Percentiles rank a stretch among this genome's conserved stretches.
phyloP scores from a whole-genome alignment of 1,140 invertebrate genomes.

The Drosophila lacertosa region DNA sequence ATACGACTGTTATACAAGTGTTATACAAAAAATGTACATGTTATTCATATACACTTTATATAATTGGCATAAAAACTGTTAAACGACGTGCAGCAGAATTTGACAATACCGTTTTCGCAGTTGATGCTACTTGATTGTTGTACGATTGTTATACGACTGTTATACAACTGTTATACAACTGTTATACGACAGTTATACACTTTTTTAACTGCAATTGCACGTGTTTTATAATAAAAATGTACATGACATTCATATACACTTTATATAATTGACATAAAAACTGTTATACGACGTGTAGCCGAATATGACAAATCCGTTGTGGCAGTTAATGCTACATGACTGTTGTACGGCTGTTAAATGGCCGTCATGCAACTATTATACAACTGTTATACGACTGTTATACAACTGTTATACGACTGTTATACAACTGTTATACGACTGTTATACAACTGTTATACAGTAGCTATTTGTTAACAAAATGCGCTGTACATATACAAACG shows the following conservation, averaged over 20 bases:
- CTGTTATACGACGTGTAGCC: background rate
- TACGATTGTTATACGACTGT: background rate
- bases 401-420: constrained; percentile 1
- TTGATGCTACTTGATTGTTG: too few relatives aligned
- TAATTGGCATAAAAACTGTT: too few relatives aligned
- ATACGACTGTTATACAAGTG: constrained; percentile 15
- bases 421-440: constrained; percentile 12
- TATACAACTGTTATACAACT: background rate
- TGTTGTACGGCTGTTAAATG: constrained; percentile 7
- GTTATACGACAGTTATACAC: background rate
- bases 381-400: background rate
- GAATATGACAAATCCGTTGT: too few relatives aligned
- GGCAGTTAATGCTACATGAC: background rate
- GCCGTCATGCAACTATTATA: background rate
- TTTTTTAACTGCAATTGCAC: too few relatives aligned
- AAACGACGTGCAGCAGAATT: too few relatives aligned
- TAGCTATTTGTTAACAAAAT: background rate
- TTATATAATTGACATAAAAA: background rate
- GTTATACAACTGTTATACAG: constrained; percentile 12
- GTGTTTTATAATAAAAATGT: too few relatives aligned
- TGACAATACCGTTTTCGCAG: too few relatives aligned
- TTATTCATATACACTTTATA: too few relatives aligned
- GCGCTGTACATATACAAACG: constrained; percentile 5
- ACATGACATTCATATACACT: too few relatives aligned
- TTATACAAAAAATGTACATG: too few relatives aligned